Evolutionary conservation across 2,113 vertebrate species (phyloP).

Genomic region (Pagrus major): DNA sequence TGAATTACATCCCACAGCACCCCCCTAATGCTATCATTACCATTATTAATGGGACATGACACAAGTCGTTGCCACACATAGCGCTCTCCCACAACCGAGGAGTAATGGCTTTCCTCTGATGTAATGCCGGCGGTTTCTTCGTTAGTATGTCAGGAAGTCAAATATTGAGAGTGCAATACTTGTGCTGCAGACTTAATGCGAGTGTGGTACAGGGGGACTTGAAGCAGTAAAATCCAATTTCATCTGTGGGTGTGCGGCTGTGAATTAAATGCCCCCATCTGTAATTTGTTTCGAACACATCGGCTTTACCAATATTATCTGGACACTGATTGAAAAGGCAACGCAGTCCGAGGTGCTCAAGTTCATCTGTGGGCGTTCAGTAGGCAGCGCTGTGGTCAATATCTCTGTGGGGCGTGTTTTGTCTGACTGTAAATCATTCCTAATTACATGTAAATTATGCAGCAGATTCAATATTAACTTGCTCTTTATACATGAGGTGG

Average conservation of each 20-base stretch:
- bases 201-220: background rate
- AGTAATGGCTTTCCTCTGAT: slow-evolving; percentile 71
- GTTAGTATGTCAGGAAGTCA: slow-evolving; percentile 66
- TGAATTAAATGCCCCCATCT: slow-evolving; percentile 60
- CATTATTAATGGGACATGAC: slow-evolving; percentile 83
- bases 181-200: slow-evolving; percentile 27
- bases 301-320: slow-evolving; percentile 58
- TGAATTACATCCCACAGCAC: slow-evolving; percentile 72
- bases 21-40: slow-evolving; percentile 78
- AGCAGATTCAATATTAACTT: slow-evolving; percentile 33
- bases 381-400: slow-evolving; percentile 30
- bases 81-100: slow-evolving; percentile 56
- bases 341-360: slow-evolving; percentile 46
- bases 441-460: slow-evolving; percentile 67
- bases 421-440: slow-evolving; percentile 50
- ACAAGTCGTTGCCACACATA: slow-evolving; percentile 77
- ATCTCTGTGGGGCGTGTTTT: slow-evolving; percentile 27
- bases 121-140: slow-evolving; percentile 54
- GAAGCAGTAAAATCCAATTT: slow-evolving; percentile 64
- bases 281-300: slow-evolving; percentile 61
- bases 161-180: slow-evolving; percentile 40
- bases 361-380: slow-evolving; percentile 25
- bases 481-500: slow-evolving; percentile 24
- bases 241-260: slow-evolving; percentile 49
- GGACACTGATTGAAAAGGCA: slow-evolving; percentile 67